Conservation (phyloP, 2,113 vertebrate genomes). For the Gadus macrocephalus region DNA sequence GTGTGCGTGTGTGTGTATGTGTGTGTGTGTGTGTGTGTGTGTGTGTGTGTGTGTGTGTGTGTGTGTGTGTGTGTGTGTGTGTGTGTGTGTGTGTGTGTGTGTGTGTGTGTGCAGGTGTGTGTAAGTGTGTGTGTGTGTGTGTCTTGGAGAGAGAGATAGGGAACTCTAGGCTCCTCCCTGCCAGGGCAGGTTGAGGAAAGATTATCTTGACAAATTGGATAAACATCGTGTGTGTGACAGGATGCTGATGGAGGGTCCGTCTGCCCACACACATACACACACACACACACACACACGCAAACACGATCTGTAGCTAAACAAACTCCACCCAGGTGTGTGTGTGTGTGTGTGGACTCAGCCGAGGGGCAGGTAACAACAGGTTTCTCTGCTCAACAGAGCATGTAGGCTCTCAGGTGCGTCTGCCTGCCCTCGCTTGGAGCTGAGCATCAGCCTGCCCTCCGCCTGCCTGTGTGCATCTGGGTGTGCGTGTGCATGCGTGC, state of each 20-base stretch:
- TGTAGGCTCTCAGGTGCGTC: slow-evolving; percentile 79
- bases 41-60: slow-evolving; percentile 5
- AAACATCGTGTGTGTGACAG: slow-evolving; percentile 99
- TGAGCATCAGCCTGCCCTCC: slow-evolving; percentile 14
- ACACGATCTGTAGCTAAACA: no score
- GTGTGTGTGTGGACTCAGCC: slow-evolving; percentile 59
- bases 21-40: slow-evolving; percentile 19
- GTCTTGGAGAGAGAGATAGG: slow-evolving; percentile 14
- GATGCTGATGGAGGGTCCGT: slow-evolving; percentile 89
- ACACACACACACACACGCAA: slow-evolving; percentile 57
- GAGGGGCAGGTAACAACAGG: slow-evolving; percentile 93
- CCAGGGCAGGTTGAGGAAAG: slow-evolving; percentile 94
- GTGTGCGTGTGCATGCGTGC: slow-evolving; percentile 10
- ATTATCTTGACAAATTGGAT: slow-evolving; percentile 99
- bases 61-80: no score
- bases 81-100: no score
- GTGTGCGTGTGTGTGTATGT: slow-evolving; percentile 26
- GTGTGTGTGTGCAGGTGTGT: no score
- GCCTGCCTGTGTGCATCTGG: slow-evolving; percentile 27
- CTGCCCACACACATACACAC: slow-evolving; percentile 82
- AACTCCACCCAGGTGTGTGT: slow-evolving; percentile 22
- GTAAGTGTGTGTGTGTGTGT: no score
- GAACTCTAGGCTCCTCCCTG: slow-evolving; percentile 70
- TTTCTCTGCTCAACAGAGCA: slow-evolving; percentile 76
- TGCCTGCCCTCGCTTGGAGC: slow-evolving; percentile 29